Evolutionary conservation across 2,797 vertebrate genomes (phyloP), one percentile per base, ranked within the genome.

Genomic region (Molossus molossus): DNA sequence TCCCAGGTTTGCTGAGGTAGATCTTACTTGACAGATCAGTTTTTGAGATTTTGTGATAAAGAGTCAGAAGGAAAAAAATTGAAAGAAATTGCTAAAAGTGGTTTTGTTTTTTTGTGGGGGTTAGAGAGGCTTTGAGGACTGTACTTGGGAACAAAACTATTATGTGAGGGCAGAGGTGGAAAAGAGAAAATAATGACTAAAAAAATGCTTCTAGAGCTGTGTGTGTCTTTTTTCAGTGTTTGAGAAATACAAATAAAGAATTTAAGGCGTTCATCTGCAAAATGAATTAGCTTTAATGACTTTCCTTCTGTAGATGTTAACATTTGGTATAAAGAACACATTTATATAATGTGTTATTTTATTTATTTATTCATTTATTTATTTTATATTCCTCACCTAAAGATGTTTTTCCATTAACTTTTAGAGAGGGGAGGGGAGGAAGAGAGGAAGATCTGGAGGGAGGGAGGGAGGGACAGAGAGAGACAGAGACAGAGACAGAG

Each of bases 11-110:
- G 60, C 53, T 76, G 53, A 69, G 40, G 21, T 23, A 83, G 20
- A 57, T 83, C 13, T 77, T 70, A 72, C 40, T 12, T 29, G 58
- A 85, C 10, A 79, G 37, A 79, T 85, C 21, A 33, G 37, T 89
- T 92, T 84, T 70, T 62, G 45, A 79, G 64, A 80, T 86, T 86
- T 48, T 72, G 57, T 73, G 75, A 80, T 45, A 6, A 37, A 80
- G 27, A 73, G 18, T 64, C 33, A 50, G 57, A 86, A 94, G 82
- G 9, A 90, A 64, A 73, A 37, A 77, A 33, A 21, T 62, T 45
- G 58, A 88, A 87, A 82, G 37, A 89, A 81, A 89, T 8, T 45
- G 14, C 20, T 50, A 53, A 67, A 50, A 73, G 25, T 29, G 17
- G 55, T 62, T 87, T 73, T 57, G 45, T 18, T 81, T 81, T 40